Conservation (phyloP, 2,797 vertebrate genomes). For the Melanogrammus aeglefinus region DNA sequence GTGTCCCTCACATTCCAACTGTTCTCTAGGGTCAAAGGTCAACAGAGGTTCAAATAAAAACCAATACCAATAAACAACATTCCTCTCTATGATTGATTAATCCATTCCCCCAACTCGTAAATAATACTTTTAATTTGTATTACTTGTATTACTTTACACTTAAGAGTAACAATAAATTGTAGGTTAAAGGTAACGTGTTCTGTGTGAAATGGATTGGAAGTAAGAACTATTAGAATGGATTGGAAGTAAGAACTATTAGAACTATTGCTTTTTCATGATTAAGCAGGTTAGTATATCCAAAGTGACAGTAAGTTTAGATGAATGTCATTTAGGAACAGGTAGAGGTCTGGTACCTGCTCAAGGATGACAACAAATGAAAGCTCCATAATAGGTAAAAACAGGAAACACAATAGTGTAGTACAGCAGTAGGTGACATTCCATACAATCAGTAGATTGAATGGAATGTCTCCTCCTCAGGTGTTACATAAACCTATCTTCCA, state of each 20-base stretch:
- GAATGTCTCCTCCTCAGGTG: not conserved
- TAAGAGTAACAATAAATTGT: not conserved
- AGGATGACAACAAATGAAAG: too few relatives aligned
- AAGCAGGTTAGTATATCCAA: not conserved
- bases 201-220: not conserved
- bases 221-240: not conserved
- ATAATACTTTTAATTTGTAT: not conserved
- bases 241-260: not conserved
- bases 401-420: too few relatives aligned
- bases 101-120: not conserved
- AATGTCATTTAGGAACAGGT: not conserved
- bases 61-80: conserved; percentile 16
- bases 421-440: too few relatives aligned
- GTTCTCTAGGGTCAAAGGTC: conserved; percentile 30
- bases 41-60: conserved; percentile 10
- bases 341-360: not conserved
- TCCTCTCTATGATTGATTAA: conserved; percentile 38
- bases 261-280: too few relatives aligned
- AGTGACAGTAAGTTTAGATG: not conserved
- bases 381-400: too few relatives aligned
- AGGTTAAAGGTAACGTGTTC: not conserved
- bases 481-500: not conserved
- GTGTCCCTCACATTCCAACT: conserved; percentile 33
- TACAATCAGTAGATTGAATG: too few relatives aligned
- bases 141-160: not conserved